Conservation (phyloP, 2,113 vertebrate genomes). For the Mustelus asterias region DNA sequence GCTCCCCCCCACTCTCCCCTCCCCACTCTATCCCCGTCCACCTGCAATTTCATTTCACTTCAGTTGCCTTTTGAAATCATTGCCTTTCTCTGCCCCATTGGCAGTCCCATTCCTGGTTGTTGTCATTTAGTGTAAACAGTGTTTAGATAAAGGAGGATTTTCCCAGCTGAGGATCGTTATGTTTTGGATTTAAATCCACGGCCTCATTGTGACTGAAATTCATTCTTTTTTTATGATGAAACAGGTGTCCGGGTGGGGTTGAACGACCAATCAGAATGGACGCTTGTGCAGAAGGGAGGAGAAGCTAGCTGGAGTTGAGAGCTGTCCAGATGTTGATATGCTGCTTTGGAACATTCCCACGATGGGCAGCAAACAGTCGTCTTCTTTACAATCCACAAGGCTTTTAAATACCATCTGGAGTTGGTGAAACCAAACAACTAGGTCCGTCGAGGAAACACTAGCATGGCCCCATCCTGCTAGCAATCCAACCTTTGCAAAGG, state of each 20-base stretch:
- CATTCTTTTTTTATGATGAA: conserved; percentile 44
- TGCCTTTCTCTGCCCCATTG: no score
- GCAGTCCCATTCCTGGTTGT: no score
- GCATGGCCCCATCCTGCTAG: conserved; percentile 57
- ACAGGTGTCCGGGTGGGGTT: conserved; percentile 61
- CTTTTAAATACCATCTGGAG: conserved; percentile 53
- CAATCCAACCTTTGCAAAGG: conserved; percentile 60
- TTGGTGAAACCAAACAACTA: conserved; percentile 56
- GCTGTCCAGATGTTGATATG: conserved; percentile 50
- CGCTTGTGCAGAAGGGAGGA: conserved; percentile 55
- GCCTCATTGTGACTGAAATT: not conserved
- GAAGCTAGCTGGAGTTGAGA: conserved; percentile 57
- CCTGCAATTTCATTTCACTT: no score
- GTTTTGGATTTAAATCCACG: not conserved
- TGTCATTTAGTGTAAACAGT: no score
- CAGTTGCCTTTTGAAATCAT: no score
- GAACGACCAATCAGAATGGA: conserved; percentile 59
- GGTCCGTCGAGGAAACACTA: conserved; percentile 67
- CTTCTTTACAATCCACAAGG: conserved; percentile 46
- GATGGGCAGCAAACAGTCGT: conserved; percentile 49
- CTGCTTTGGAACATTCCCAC: conserved; percentile 55
- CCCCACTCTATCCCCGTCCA: no score
- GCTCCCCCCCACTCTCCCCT: no score
- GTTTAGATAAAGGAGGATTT: not conserved
- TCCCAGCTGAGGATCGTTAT: not conserved